Conservation (phyloP, 2,113 vertebrate species). For the Equus przewalskii region DNA sequence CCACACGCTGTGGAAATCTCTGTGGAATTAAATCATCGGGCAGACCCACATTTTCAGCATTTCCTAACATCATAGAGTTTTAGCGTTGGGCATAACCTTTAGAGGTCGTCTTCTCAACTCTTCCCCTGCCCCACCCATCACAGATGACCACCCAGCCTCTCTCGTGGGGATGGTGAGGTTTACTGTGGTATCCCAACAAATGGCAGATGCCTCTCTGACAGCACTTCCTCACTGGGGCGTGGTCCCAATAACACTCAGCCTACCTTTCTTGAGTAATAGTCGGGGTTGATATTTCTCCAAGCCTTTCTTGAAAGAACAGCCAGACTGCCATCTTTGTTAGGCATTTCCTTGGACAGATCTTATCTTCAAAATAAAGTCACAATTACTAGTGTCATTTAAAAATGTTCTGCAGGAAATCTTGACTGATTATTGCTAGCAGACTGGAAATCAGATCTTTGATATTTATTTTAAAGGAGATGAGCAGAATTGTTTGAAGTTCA, state of each 20-base stretch:
- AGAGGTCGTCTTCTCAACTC: background rate
- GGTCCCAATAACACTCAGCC: background rate
- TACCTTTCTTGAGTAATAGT: background rate
- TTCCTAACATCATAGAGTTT: background rate
- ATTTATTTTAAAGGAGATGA: conserved; percentile 24
- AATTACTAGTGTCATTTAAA: background rate
- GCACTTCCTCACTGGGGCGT: background rate
- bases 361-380: conserved; percentile 35
- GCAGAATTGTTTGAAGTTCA: background rate
- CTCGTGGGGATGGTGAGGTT: background rate
- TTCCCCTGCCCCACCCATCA: background rate
- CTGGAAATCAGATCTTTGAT: conserved; percentile 34
- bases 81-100: background rate
- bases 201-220: background rate
- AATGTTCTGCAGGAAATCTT: background rate
- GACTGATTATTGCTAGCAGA: conserved; percentile 17
- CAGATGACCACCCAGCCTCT: background rate
- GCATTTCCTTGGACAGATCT: background rate
- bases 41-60: background rate
- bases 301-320: background rate
- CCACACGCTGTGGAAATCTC: background rate
- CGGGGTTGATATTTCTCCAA: background rate
- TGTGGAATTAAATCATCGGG: background rate
- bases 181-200: background rate
- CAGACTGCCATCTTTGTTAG: background rate